Conservation (phyloP, 2,888 invertebrate genomes). For the Frankliniella intonsa region DNA sequence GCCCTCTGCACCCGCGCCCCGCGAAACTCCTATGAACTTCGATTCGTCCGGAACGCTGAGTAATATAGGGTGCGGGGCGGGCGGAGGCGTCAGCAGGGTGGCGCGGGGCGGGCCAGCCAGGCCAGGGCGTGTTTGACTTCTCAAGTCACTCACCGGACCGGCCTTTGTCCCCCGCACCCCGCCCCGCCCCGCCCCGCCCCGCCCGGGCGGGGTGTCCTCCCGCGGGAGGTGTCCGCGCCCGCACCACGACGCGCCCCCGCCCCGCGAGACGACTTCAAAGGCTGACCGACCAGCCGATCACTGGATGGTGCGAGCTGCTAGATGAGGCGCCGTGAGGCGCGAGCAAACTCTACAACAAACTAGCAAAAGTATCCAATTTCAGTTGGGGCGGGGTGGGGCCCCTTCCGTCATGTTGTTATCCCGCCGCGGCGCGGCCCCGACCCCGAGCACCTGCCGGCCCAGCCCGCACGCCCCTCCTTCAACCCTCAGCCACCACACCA, state of each 20-base stretch:
- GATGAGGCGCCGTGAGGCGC: too few relatives aligned
- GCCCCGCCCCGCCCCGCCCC: too few relatives aligned
- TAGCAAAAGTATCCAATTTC: not conserved
- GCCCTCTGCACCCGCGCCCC: not conserved
- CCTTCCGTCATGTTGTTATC: not conserved
- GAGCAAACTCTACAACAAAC: not conserved
- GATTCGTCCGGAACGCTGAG: not conserved
- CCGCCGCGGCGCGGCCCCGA: not conserved
- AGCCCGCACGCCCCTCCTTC: not conserved
- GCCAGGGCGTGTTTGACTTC: not conserved
- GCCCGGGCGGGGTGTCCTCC: too few relatives aligned
- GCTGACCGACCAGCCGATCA: too few relatives aligned
- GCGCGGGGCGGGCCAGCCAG: not conserved
- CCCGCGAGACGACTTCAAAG: too few relatives aligned
- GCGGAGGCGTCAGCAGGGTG: not conserved
- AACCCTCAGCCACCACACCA: too few relatives aligned
- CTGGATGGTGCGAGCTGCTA: too few relatives aligned
- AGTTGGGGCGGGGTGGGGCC: too few relatives aligned
- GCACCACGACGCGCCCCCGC: too few relatives aligned
- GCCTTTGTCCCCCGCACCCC: too few relatives aligned
- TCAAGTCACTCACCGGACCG: not conserved
- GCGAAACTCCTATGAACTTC: not conserved
- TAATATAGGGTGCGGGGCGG: too few relatives aligned
- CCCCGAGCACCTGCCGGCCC: not conserved
- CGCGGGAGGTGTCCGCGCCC: too few relatives aligned